Conservation (phyloP, 2,113 vertebrate genomes). For the Oostethus manadensis region DNA sequence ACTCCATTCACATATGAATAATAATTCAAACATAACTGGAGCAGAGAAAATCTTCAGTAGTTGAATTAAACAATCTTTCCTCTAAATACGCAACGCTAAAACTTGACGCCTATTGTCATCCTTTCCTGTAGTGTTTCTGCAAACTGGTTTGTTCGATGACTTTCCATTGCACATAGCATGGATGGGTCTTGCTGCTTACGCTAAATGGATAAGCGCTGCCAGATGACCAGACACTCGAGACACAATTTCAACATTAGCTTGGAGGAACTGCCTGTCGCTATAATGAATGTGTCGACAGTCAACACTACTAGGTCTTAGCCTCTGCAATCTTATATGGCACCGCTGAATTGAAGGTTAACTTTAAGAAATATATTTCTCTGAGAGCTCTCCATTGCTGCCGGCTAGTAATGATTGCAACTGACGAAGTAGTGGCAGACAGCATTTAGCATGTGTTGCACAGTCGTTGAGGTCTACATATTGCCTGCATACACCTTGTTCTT, state of each 20-base stretch:
- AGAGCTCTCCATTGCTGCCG: no score
- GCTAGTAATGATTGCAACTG: no score
- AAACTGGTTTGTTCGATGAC: neutral
- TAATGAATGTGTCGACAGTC: conserved; percentile 2
- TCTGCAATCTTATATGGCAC: neutral
- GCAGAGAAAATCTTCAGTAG: neutral
- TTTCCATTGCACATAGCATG: neutral
- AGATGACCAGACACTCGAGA: no score
- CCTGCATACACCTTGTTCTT: no score
- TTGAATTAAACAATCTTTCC: conserved; percentile 21
- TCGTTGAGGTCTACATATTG: no score
- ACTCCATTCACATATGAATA: no score
- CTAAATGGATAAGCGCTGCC: no score
- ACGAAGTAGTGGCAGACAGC: no score
- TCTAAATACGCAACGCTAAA: conserved; percentile 1
- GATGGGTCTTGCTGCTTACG: no score
- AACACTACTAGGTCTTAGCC: neutral
- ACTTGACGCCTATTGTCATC: neutral
- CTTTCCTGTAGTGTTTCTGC: conserved; percentile 2
- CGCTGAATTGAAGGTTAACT: conserved; percentile 16
- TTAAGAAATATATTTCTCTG: conserved; percentile 6
- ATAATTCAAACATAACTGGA: no score
- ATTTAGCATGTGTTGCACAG: no score
- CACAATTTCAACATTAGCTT: neutral
- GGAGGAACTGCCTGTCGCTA: conserved; percentile 1